A percentile compares a stretch with the other conserved stretches of the same genome.
Evolutionary conservation across 92 coral and sea anemone species (phyloP).

Genomic region (Umimayanthus kanabou): DNA sequence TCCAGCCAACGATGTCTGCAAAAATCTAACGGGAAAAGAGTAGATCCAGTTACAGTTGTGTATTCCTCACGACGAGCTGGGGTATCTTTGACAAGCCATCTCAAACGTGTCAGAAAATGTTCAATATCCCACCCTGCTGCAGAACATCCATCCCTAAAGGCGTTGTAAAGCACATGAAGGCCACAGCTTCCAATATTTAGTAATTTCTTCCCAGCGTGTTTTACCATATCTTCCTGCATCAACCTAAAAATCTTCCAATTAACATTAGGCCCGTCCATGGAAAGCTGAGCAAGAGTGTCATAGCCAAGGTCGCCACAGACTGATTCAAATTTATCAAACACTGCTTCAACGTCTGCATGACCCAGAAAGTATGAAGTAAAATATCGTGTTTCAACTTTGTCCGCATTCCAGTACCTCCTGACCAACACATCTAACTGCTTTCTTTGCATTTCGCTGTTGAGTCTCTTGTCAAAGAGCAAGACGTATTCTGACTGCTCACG

Average conservation of each 20-base stretch:
- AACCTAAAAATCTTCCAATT: constrained; percentile 41
- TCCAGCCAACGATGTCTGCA: constrained; percentile 49
- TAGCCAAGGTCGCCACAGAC: constrained; percentile 15
- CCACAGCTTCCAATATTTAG: constrained; percentile 50
- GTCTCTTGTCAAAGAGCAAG: constrained; percentile 33
- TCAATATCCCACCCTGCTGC: constrained; percentile 51
- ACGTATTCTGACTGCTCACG: constrained; percentile 31
- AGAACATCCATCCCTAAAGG: constrained; percentile 48
- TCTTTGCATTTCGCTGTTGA: constrained; percentile 34
- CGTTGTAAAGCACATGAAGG: constrained; percentile 48
- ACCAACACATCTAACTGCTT: constrained; percentile 42
- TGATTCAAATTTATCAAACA: constrained; percentile 38
- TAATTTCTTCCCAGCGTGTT: constrained; percentile 30
- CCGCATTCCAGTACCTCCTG: constrained; percentile 39
- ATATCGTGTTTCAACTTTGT: constrained; percentile 37
- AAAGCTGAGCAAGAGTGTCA: constrained; percentile 36
- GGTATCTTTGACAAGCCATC: constrained; percentile 49
- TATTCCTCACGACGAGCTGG: constrained; percentile 49
- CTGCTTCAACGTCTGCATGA: constrained; percentile 46
- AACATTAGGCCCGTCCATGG: constrained; percentile 45
- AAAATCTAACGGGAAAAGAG: constrained; percentile 46
- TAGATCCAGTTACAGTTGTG: constrained; percentile 37
- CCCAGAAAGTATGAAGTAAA: constrained; percentile 44
- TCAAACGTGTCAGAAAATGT: constrained; percentile 35
- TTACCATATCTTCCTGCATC: constrained; percentile 23